phyloP scores from a whole-genome alignment of 2,113 vertebrate species.

The Ivindomyrus marchei region DNA sequence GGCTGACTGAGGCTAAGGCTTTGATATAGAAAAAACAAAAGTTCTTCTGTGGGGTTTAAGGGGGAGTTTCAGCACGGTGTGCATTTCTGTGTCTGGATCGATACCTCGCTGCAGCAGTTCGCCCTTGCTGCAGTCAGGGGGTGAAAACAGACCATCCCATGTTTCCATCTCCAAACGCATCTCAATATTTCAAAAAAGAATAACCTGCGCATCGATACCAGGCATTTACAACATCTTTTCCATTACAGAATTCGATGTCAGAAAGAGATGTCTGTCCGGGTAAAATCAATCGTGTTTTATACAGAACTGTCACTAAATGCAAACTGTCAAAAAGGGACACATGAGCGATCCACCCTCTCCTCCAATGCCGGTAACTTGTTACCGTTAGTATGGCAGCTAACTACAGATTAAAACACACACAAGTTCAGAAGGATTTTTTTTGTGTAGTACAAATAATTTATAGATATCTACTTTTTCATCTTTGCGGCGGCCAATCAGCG shows the following conservation, averaged over 20 bases:
- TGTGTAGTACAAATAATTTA: background rate
- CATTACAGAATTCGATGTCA: background rate
- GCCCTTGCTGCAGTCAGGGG: background rate
- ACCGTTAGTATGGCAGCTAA: background rate
- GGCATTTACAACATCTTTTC: background rate
- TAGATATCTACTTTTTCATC: background rate
- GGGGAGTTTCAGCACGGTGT: background rate
- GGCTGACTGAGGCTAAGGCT: background rate
- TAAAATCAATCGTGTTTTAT: background rate
- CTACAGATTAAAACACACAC: background rate
- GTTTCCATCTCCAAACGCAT: background rate
- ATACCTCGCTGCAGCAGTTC: background rate
- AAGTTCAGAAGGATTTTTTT: background rate
- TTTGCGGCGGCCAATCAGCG: conserved; percentile 14
- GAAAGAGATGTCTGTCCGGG: background rate
- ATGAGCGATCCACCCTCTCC: background rate
- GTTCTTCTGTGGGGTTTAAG: background rate
- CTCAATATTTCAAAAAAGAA: background rate
- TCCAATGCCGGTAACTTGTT: background rate
- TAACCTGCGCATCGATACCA: background rate
- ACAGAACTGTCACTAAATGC: background rate
- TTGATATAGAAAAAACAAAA: background rate
- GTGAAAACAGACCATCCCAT: background rate
- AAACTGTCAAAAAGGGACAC: background rate
- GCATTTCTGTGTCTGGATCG: background rate